Base-by-base conservation (phyloP, 2,113 vertebrate species). In the Glaucidium brasilianum region DNA sequence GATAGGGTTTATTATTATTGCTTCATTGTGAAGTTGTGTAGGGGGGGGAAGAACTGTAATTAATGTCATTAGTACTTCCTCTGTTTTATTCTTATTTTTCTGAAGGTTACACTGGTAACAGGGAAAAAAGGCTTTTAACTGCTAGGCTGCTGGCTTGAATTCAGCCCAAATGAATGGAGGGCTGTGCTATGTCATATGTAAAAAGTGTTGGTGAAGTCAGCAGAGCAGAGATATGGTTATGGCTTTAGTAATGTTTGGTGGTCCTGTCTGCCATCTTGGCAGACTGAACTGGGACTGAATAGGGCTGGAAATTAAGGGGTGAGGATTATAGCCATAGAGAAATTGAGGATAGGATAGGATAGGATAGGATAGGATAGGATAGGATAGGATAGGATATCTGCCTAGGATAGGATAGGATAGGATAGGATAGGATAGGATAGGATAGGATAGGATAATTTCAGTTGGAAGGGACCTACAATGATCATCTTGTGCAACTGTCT, bases 11-110 rank as follows among this genome's bases (percentile, higher is more conserved):
- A 81, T 91, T 91, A 86, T 91, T 90, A 94, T 68, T 88, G 50
- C 81, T 90, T 91, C 80, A 85, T 53, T 72, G 27, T 45, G 13
- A 45, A 85, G 75, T 63, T 76, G 32, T 34, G 56, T 76, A 71
- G 30, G 16, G 12, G 34, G 34, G 27, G 45, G 13, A 53, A 90
- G 84, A 94, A 81, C 81, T 92, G 56, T 79, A 94, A 96, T 94
- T 96, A 90, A 82, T 32, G 84, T 82, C 49, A 75, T 64, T 63
- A 85, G 58, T 66, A 64, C 53, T 87, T 81, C 68, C 87, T 81
- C 39, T 34, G 69, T n/a, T 90, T 94, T 88, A 80, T 69, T 93
- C 45, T 74, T 80, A n/a, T 76, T 90, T 95, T 95, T 85, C 37
- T 79, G 50, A 90, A 8, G 9, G 58, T 69, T 92, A 45, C 34